These are phyloP conservation scores for Empis livida DNA, from an alignment of 2,888 invertebrate genomes.

Conservation along the genomic window DNA sequence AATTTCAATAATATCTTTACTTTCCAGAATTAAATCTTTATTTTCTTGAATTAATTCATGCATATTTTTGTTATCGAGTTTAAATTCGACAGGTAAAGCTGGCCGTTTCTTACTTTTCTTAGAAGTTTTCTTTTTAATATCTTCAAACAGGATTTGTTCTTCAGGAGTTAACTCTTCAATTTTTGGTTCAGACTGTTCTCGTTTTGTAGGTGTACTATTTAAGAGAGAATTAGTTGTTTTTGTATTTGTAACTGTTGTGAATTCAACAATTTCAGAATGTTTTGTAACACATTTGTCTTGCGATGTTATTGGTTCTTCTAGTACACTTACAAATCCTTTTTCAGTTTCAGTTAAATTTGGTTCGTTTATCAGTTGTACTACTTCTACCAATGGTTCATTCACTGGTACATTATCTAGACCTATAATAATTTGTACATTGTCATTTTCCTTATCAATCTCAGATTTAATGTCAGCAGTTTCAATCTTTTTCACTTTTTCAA, in stretches of 20 bases:
- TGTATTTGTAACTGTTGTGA: neutral
- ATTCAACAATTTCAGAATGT: neutral
- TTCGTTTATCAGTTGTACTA: neutral
- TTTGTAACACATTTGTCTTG: no score
- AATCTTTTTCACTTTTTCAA: no score
- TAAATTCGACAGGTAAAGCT: constrained; percentile 30
- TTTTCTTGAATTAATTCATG: constrained; percentile 9
- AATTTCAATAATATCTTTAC: constrained; percentile 5
- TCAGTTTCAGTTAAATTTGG: neutral
- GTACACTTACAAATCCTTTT: no score
- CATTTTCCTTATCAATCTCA: no score
- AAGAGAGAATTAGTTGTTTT: neutral
- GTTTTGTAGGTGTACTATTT: neutral
- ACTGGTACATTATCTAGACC: neutral
- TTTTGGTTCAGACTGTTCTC: constrained; percentile 7
- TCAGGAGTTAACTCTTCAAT: constrained; percentile 26
- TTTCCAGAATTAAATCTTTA: constrained; percentile 6
- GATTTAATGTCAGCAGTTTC: no score
- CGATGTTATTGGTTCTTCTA: no score
- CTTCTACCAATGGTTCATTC: constrained; percentile 31
- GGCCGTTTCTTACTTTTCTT: constrained; percentile 34
- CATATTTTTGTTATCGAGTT: constrained; percentile 4
- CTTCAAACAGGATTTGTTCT: constrained; percentile 28
- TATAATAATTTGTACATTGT: neutral
- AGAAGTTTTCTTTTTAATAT: constrained; percentile 30